Evolutionary conservation across 2,888 invertebrate genomes (phyloP), one percentile per base, ranked within the genome.

Genomic region (Pachydiplax longipennis): DNA sequence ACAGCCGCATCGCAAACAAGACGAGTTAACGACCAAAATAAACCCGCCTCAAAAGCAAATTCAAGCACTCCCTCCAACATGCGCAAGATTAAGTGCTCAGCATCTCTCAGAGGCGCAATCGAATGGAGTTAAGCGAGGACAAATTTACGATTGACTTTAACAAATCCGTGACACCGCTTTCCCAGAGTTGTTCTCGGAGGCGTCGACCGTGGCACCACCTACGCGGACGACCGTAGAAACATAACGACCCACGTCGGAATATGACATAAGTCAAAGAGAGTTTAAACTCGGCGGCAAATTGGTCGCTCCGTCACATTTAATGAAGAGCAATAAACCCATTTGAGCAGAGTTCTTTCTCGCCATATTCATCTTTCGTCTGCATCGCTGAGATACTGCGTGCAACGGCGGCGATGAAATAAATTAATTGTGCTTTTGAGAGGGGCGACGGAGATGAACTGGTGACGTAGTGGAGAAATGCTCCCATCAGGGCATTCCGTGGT

Each of bases 221-320:
- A 82, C 44, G 37, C 40, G 37, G 61, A 37, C n/a, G n/a, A 22
- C 61, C 35, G 87, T 37, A 35, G 44, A 22, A 58, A 35, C 83
- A n/a, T 58, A 22, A 61, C 58, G 35, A 61, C 58, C 35, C 61
- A 22, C n/a, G 35, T n/a, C 40, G 65, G 61, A 61, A 37, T 35
- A 65, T n/a, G 37, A 40, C 87, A 35, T 61, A 87, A 61, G 87
- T 87, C 87, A 87, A 61, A 87, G 87, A 40, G 87, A n/a, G n/a
- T n/a, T 65, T 87, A 35, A 87, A 87, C 61, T 87, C 87, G 18
- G 53, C 83, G 35, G 87, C 61, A 87, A 87, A 87, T 87, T 87
- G 83, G 58, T 58, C 53, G 61, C 37, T 40, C 87, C 87, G 48
- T 65, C 87, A 65, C 61, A 8, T 87, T 65, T 65, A 61, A 87